Evolutionary conservation across 2,113 vertebrate genomes (phyloP), one percentile per base, ranked within the genome.

Genomic region (Marcusenius ussheri): DNA sequence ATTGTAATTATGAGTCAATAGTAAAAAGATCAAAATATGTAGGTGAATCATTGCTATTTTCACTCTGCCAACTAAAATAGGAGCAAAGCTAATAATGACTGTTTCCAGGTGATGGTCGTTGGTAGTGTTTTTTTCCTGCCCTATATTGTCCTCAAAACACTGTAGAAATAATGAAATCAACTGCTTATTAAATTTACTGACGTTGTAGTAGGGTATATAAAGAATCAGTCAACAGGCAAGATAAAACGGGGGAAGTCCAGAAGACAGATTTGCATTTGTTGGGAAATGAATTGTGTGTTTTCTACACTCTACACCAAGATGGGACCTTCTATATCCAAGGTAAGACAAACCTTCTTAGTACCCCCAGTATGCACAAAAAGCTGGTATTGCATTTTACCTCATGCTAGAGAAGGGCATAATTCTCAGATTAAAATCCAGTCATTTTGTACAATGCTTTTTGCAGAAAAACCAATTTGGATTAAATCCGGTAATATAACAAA

Each of bases 231-330:
- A 24, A 31, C 11, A 21, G 42, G 10, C 58, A 13, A 6, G 24
- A 1, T 7, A 19, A 74, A n/a, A 35, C 15, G 0, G 80, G 17
- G 56, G 56, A 66, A 10, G 66, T 31, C 17, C 27, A 83, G 21
- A n/a, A 6, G 89, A 31, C 83, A 39, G 39, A 45, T 10, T 87
- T 27, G 11, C 85, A 3, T 31, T 24, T 24, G 50, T 49, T 56
- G 50, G 90, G 87, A 53, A 45, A 83, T 88, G 35, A 87, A 45
- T 47, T 27, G 86, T 45, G 27, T 88, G 46, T 51, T 47, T 49
- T 31, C 21, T 27, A 39, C 15, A 35, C 42, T 90, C 58, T 90
- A 58, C 87, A 50, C 87, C 74, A 58, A 90, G 21, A 90, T 90
- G 90, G 66, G 39, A 53, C 39, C 24, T n/a, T 83, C 70, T 45